Percentiles rank a stretch among this genome's conserved stretches.
Evolutionary conservation across 2,888 invertebrate species (phyloP).

Genomic region (Leucania comma): DNA sequence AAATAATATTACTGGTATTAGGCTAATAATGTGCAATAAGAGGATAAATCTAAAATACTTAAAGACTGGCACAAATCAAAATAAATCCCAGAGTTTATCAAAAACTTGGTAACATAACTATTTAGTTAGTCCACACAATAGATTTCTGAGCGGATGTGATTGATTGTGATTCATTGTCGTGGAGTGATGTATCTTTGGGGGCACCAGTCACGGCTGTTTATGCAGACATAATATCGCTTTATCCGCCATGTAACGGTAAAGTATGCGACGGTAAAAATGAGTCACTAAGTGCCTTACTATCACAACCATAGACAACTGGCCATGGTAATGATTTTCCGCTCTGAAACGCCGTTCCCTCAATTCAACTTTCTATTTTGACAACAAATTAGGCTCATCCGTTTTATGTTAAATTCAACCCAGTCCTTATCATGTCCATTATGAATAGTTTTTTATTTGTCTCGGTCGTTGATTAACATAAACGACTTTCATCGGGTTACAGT

Average conservation of each 20-base stretch:
- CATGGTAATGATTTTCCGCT: slow-evolving; percentile 83
- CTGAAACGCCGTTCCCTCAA: slow-evolving; percentile 70
- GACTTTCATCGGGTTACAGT: neutral
- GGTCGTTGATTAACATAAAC: neutral
- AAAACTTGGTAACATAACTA: slow-evolving; percentile 19
- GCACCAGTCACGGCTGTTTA: slow-evolving; percentile 28
- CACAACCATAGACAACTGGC: slow-evolving; percentile 74
- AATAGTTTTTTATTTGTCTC: neutral
- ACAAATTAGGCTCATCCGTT: slow-evolving; percentile 31
- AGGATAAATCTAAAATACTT: neutral
- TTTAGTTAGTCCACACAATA: slow-evolving; percentile 28
- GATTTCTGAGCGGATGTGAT: slow-evolving; percentile 47
- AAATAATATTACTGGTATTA: neutral
- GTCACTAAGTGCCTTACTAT: slow-evolving; percentile 72
- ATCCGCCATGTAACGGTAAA: slow-evolving; percentile 77
- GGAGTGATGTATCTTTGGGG: slow-evolving; percentile 31
- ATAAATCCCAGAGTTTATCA: neutral
- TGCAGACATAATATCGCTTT: slow-evolving; percentile 51
- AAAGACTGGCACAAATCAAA: neutral
- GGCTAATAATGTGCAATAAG: neutral
- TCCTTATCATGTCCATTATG: neutral
- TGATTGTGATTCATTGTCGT: slow-evolving; percentile 40
- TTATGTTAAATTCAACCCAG: slow-evolving; percentile 17
- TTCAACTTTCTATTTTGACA: slow-evolving; percentile 46
- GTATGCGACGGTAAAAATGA: slow-evolving; percentile 70